phyloP scores from a whole-genome alignment of 1,140 invertebrate genomes.

The Hyposmocoma kahamanoa region DNA sequence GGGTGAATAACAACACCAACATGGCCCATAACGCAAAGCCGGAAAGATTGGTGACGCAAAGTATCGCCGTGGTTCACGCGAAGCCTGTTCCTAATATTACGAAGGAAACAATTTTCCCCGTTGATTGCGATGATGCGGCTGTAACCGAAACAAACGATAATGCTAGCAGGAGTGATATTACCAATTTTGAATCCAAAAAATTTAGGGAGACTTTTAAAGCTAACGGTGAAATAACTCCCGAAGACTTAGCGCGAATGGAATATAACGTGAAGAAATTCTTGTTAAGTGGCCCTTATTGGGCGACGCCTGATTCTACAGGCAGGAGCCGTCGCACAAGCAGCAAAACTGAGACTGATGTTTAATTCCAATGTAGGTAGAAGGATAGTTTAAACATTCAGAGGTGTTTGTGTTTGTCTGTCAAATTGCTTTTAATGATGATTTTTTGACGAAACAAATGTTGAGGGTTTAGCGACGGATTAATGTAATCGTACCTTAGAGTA shows the following conservation, averaged over 20 bases:
- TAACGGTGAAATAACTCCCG: conserved; percentile 48
- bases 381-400: conserved; percentile 35
- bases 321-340: conserved; percentile 66
- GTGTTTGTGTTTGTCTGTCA: no score
- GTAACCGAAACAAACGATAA: conserved; percentile 47
- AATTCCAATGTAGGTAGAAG: conserved; percentile 41
- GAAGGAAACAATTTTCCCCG: conserved; percentile 62
- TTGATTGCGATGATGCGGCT: conserved; percentile 46
- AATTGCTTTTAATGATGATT: no score
- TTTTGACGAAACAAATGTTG: no score
- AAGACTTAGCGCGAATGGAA: conserved; percentile 76
- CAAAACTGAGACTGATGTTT: conserved; percentile 74
- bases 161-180: conserved; percentile 22
- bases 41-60: conserved; percentile 27
- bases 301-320: conserved; percentile 39
- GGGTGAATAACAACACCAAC: conserved; percentile 31
- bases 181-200: conserved; percentile 33
- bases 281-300: conserved; percentile 76
- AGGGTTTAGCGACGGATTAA: no score
- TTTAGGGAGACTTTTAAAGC: conserved; percentile 33
- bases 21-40: conserved; percentile 19
- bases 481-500: no score
- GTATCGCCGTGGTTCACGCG: conserved; percentile 22
- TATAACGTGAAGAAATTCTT: conserved; percentile 78
- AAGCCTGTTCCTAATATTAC: conserved; percentile 41